Base-by-base conservation (phyloP, 2,797 vertebrate species). In the Rhinogobio ventralis region DNA sequence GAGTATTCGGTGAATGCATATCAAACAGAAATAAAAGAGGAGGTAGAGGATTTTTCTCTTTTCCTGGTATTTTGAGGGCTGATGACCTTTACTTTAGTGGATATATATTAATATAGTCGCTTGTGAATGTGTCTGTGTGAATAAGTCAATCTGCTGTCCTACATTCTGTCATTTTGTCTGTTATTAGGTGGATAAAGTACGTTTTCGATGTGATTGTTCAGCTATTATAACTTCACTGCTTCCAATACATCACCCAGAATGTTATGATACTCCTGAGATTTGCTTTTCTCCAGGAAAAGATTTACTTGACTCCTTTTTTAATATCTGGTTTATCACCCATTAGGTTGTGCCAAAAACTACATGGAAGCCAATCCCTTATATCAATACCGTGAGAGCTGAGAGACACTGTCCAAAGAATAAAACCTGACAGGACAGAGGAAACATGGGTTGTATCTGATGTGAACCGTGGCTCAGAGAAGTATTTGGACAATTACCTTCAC, bases 1-100 rank as follows among this genome's bases (percentile, higher is more conserved):
- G 91, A 95, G 90, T 93, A 94, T 94, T 95, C 94, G 87, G 88
- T 88, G 66, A 93, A 94, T 93, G 90, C 92, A 96, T 95, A 94
- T 88, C 90, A 90, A 95, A 94, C 93, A 39, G 19, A 90, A 96
- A 94, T 87, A 92, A 93, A 89, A 90, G 71, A 92, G 77, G 83
- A 89, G 93, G 91, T 72, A 89, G 82, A 90, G 92, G 93, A 93
- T 94, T 80, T 90, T 90, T 86, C 89, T 92, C 83, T 86, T 91
- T 85, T 67, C 10, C 7, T 71, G 84, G 28, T 79, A 85, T 90
- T 87, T 71, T 81, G 81, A 86, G 80, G 91, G 62, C 62, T 49
- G 93, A 76, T 93, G 94, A 96, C 94, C 93, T 97, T 97, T 96
- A 87, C 89, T 91, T 92, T 85, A 84, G 80, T 53, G 69, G 82